Conservation (phyloP, 2,797 vertebrate genomes). For the Ataeniobius toweri region DNA sequence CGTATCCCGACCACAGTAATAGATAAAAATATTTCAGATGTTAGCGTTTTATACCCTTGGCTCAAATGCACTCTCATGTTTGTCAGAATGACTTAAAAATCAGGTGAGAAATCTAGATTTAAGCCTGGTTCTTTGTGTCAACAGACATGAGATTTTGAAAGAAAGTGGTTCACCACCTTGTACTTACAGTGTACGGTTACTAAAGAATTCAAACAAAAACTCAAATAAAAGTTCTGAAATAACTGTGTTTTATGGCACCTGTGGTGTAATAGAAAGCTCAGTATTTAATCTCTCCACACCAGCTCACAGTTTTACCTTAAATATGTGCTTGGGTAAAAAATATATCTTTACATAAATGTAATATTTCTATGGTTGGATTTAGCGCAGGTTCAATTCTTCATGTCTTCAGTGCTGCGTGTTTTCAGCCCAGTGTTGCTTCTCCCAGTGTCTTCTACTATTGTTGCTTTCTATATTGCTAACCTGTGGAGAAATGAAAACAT, state of each 20-base stretch:
- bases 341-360: slow-evolving; percentile 89
- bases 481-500: slow-evolving; percentile 33
- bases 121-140: slow-evolving; percentile 34
- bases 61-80: slow-evolving; percentile 30
- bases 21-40: slow-evolving; percentile 58
- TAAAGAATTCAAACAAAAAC: slow-evolving; percentile 58
- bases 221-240: slow-evolving; percentile 75
- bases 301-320: slow-evolving; percentile 97
- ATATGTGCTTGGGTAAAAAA: slow-evolving; percentile 94
- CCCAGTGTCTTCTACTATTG: slow-evolving; percentile 71
- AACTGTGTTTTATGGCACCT: slow-evolving; percentile 94
- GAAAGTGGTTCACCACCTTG: slow-evolving; percentile 44
- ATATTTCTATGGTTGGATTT: slow-evolving; percentile 81
- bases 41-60: slow-evolving; percentile 30
- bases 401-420: slow-evolving; percentile 50
- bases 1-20: slow-evolving; percentile 24
- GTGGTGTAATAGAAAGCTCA: slow-evolving; percentile 95
- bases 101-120: slow-evolving; percentile 45
- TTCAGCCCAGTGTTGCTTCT: slow-evolving; percentile 43
- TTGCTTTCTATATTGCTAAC: slow-evolving; percentile 67
- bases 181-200: slow-evolving; percentile 47
- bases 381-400: slow-evolving; percentile 73
- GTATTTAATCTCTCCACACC: slow-evolving; percentile 92
- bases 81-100: slow-evolving; percentile 24
- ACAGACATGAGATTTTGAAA: slow-evolving; percentile 33